Conservation (phyloP, 2,888 invertebrate genomes). For the Agrochola macilenta region DNA sequence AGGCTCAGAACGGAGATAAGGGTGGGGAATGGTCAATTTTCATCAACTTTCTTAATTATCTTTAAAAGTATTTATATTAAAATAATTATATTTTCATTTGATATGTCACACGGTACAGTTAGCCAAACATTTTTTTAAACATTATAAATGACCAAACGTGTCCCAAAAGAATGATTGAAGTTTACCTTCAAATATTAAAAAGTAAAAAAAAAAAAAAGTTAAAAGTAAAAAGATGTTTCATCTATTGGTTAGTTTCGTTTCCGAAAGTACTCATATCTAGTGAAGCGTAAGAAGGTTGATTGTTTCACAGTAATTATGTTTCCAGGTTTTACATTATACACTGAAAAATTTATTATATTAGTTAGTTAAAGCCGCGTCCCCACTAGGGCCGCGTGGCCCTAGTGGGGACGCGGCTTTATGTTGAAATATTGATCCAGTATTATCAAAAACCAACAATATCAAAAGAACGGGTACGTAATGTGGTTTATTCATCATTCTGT, state of each 20-base stretch:
- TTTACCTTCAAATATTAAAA: constrained; percentile 16
- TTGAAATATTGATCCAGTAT: constrained; percentile 21
- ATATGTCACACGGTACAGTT: no score
- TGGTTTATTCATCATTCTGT: background rate
- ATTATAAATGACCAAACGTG: no score
- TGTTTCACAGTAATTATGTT: background rate
- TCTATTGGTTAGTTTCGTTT: constrained; percentile 9
- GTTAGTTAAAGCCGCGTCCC: no score
- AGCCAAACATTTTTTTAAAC: no score
- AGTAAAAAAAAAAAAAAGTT: constrained; percentile 20
- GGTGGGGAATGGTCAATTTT: no score
- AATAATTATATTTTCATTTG: no score
- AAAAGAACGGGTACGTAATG: constrained; percentile 12
- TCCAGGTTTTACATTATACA: constrained; percentile 15
- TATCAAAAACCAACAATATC: background rate
- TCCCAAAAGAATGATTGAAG: background rate
- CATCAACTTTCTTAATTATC: no score
- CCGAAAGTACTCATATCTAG: background rate
- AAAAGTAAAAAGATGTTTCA: constrained; percentile 22
- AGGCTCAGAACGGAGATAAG: no score
- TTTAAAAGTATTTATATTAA: no score
- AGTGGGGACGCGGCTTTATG: no score
- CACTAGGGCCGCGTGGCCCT: no score
- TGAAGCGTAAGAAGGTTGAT: background rate
- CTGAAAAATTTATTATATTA: constrained; percentile 20